These are phyloP conservation scores for Nowickia ferox DNA, from an alignment of 2,888 invertebrate species.

Conservation along the genomic window DNA sequence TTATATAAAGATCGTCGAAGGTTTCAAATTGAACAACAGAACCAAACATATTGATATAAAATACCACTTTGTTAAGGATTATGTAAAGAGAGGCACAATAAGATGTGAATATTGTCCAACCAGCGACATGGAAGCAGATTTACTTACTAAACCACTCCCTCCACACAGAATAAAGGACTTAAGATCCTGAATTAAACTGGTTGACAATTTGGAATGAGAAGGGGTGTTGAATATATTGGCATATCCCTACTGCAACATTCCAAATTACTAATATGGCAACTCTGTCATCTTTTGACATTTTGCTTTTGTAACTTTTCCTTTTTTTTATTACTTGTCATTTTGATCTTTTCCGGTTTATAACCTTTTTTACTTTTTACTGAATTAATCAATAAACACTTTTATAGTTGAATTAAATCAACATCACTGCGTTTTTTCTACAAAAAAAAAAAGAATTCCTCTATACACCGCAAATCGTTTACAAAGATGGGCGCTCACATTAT, in stretches of 20 bases:
- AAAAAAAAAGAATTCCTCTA: slow-evolving; percentile 75
- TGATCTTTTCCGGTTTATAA: no score
- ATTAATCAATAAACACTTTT: no score
- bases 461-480: slow-evolving; percentile 61
- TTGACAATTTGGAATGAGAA: slow-evolving; percentile 52
- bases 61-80: slow-evolving; percentile 36
- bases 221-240: slow-evolving; percentile 37
- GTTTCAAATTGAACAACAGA: slow-evolving; percentile 38
- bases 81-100: slow-evolving; percentile 26
- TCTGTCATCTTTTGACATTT: background rate
- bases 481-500: no score
- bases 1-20: slow-evolving; percentile 32
- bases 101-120: slow-evolving; percentile 54
- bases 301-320: slow-evolving; percentile 1
- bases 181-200: slow-evolving; percentile 17
- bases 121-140: slow-evolving; percentile 47
- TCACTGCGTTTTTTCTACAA: no score
- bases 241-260: background rate
- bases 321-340: no score
- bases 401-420: no score
- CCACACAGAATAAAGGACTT: slow-evolving; percentile 35
- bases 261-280: slow-evolving; percentile 3
- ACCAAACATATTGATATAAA: background rate
- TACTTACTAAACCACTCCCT: slow-evolving; percentile 46
- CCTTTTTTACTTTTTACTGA: no score